Conservation (phyloP, 2,113 vertebrate genomes). For the Channa argus region DNA sequence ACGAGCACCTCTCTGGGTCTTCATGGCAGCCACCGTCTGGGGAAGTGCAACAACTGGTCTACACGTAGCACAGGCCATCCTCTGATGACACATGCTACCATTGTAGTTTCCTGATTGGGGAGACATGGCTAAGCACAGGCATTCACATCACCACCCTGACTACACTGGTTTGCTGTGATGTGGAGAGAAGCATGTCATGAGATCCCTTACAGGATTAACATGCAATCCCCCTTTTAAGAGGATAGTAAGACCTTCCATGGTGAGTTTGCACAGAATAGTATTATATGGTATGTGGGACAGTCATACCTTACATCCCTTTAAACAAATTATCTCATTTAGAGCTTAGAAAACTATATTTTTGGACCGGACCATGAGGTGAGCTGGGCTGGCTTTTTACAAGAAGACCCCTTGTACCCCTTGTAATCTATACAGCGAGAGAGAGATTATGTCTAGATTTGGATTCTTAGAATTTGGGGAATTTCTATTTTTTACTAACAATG, state of each 20-base stretch:
- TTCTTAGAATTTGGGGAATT: constrained; percentile 10
- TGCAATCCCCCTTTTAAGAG: constrained; percentile 2
- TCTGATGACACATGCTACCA: neutral
- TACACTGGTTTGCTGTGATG: constrained; percentile 21
- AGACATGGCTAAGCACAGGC: constrained; percentile 14
- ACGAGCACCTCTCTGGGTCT: constrained; percentile 1
- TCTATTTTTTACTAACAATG: constrained; percentile 1
- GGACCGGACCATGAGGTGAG: constrained; percentile 4
- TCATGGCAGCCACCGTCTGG: constrained; percentile 43
- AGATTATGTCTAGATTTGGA: neutral
- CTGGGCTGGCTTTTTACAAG: neutral
- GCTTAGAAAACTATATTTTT: neutral
- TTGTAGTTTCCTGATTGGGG: constrained; percentile 50
- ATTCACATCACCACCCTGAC: constrained; percentile 52
- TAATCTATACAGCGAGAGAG: neutral
- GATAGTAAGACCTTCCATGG: constrained; percentile 15
- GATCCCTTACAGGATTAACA: constrained; percentile 7
- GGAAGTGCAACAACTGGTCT: constrained; percentile 13
- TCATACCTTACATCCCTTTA: constrained; percentile 22
- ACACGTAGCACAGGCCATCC: neutral
- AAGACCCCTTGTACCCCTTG: neutral
- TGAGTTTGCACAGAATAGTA: neutral
- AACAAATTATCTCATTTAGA: constrained; percentile 41
- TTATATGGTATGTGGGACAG: constrained; percentile 12
- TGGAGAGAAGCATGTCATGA: constrained; percentile 48